A percentile compares a stretch with the other conserved stretches of the same genome.
Conservation (phyloP, 2,888 invertebrate species). For the Boloria euphrosyne region DNA sequence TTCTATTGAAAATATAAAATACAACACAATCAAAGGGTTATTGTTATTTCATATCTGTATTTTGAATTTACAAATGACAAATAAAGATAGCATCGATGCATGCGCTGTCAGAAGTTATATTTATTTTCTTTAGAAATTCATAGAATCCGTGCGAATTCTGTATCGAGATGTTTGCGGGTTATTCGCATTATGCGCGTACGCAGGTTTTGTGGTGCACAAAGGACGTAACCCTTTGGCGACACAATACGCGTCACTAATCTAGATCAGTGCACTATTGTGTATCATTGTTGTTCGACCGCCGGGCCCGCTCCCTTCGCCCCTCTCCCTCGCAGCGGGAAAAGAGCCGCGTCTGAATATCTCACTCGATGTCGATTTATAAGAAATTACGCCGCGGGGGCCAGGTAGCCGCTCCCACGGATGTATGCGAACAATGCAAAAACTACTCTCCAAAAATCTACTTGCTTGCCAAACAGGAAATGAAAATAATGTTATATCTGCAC, state of each 20-base stretch:
- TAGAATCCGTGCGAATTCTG: constrained; percentile 75
- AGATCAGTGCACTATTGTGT: constrained; percentile 79
- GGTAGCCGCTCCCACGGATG: constrained; percentile 77
- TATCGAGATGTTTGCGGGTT: constrained; percentile 74
- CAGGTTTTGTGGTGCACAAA: constrained; percentile 61
- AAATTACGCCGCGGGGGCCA: constrained; percentile 76
- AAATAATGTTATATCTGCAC: constrained; percentile 67
- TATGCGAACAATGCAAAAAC: constrained; percentile 67
- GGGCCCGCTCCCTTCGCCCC: constrained; percentile 41
- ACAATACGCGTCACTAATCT: constrained; percentile 81
- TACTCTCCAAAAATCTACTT: constrained; percentile 63
- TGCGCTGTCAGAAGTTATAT: constrained; percentile 81
- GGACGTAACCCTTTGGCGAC: constrained; percentile 79
- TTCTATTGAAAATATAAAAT: constrained; percentile 31
- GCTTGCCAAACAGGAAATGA: constrained; percentile 74
- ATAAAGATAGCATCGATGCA: constrained; percentile 74
- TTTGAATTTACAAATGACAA: constrained; percentile 69
- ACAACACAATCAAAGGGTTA: constrained; percentile 43
- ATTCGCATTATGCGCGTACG: constrained; percentile 62
- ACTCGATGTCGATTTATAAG: constrained; percentile 81
- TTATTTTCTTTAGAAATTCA: constrained; percentile 82
- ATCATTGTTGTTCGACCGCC: constrained; percentile 52
- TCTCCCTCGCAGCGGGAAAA: constrained; percentile 53
- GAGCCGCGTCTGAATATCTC: constrained; percentile 70
- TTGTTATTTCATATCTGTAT: constrained; percentile 58